These are phyloP conservation scores for Danionella dracula DNA, from an alignment of 2,797 vertebrate species.

Conservation along the genomic window DNA sequence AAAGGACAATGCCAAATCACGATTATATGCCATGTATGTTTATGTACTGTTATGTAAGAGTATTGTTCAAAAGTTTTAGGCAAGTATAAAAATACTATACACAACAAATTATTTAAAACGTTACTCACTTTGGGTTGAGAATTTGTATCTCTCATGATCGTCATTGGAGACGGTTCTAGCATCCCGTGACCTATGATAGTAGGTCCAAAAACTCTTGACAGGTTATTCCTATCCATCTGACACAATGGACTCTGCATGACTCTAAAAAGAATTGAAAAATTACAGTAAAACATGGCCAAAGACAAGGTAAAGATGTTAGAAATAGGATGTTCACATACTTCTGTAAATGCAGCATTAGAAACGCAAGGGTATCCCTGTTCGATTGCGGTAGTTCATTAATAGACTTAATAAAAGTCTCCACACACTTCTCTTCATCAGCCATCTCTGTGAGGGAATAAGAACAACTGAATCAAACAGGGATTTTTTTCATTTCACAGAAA, in stretches of 20 bases:
- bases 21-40: too few relatives aligned
- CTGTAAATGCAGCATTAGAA: conserved; percentile 81
- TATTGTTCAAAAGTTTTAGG: too few relatives aligned
- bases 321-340: conserved; percentile 52
- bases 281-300: not conserved
- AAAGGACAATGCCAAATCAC: not conserved
- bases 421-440: conserved; percentile 55
- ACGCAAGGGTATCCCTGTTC: conserved; percentile 79
- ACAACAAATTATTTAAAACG: too few relatives aligned
- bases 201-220: conserved; percentile 80
- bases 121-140: conserved; percentile 68
- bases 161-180: conserved; percentile 67
- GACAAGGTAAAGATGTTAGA: not conserved
- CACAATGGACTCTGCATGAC: conserved; percentile 64
- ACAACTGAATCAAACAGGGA: not conserved
- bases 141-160: conserved; percentile 76
- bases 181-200: conserved; percentile 75
- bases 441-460: conserved; percentile 61
- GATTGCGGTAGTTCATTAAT: conserved; percentile 69
- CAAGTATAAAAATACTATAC: too few relatives aligned
- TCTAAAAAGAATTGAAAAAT: conserved; percentile 38
- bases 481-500: not conserved
- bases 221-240: conserved; percentile 78
- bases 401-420: conserved; percentile 54
- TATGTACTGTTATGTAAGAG: too few relatives aligned